Percentiles rank a stretch among this genome's conserved stretches.
phyloP scores from a whole-genome alignment of 1,140 invertebrate species.

The Orussus abietinus region DNA sequence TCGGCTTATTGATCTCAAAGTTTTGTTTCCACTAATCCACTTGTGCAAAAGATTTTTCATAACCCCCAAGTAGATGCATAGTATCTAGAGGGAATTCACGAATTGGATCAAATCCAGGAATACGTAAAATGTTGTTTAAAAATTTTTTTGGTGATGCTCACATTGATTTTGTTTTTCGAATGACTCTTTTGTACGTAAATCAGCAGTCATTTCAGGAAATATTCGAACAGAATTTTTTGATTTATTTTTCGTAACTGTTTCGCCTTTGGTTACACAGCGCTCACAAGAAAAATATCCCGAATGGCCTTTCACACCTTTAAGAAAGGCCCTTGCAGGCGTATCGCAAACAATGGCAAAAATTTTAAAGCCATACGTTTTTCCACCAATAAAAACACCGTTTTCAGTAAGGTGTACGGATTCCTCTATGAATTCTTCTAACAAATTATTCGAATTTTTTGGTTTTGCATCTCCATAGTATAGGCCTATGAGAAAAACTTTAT shows the following conservation, averaged over 20 bases:
- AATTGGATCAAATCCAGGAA: conserved; percentile 7
- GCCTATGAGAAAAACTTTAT: conserved; percentile 17
- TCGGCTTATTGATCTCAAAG: too few relatives aligned
- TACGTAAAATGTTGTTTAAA: background rate
- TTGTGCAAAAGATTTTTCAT: conserved; percentile 11
- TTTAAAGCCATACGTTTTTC: conserved; percentile 4
- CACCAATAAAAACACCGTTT: conserved; percentile 11
- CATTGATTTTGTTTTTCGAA: conserved; percentile 14
- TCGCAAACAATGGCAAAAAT: conserved; percentile 13
- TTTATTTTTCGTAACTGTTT: conserved; percentile 17
- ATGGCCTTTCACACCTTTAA: conserved; percentile 23
- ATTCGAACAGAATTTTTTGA: too few relatives aligned
- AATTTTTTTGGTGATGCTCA: conserved; percentile 8
- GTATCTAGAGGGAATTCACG: conserved; percentile 1
- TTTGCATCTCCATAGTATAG: conserved; percentile 19
- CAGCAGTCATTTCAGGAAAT: background rate
- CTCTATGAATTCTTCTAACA: conserved; percentile 13
- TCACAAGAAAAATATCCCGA: conserved; percentile 20
- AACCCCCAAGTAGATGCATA: conserved; percentile 12
- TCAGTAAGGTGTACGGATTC: conserved; percentile 14
- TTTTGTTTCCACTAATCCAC: conserved; percentile 1
- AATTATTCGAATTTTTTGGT: conserved; percentile 13
- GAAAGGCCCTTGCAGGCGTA: conserved; percentile 20
- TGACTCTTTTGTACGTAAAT: conserved; percentile 15
- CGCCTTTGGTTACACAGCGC: conserved; percentile 18